phyloP scores from a whole-genome alignment of 92 coral and sea anemone species.

The Hydrozoanthus gracilis region DNA sequence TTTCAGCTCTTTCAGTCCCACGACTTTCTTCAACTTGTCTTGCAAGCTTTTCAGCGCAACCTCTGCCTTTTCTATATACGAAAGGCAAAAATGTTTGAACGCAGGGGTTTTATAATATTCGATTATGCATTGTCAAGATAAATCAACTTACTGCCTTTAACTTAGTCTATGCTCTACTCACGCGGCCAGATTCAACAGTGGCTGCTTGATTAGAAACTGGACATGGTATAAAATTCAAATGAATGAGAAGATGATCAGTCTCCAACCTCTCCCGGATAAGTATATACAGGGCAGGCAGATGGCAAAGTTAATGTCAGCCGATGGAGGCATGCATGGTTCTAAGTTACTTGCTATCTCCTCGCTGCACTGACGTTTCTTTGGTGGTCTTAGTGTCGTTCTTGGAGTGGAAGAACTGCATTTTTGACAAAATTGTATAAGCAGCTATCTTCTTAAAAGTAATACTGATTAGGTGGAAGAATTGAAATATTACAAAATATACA shows the following conservation, averaged over 20 bases:
- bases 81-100: too few species aligned
- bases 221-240: not conserved
- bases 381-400: not conserved
- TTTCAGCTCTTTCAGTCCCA: slow-evolving; percentile 2
- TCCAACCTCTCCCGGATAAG: not conserved
- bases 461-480: not conserved
- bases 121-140: not conserved
- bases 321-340: not conserved
- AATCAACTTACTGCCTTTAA: too few species aligned
- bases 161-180: too few species aligned
- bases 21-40: not conserved
- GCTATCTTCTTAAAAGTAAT: not conserved
- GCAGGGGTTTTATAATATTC: not conserved
- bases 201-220: not conserved
- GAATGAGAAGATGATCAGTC: not conserved
- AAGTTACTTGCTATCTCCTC: slow-evolving; percentile 13
- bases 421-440: not conserved
- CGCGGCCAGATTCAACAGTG: too few species aligned
- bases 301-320: not conserved
- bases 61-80: slow-evolving; percentile 30
- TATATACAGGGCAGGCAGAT: not conserved
- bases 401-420: not conserved
- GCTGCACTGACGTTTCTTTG: not conserved
- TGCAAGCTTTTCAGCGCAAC: not conserved
- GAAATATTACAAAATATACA: not conserved